Percentiles rank a stretch among this genome's conserved stretches.
phyloP scores from a whole-genome alignment of 2,113 vertebrate species.

The Pelodiscus sinensis region DNA sequence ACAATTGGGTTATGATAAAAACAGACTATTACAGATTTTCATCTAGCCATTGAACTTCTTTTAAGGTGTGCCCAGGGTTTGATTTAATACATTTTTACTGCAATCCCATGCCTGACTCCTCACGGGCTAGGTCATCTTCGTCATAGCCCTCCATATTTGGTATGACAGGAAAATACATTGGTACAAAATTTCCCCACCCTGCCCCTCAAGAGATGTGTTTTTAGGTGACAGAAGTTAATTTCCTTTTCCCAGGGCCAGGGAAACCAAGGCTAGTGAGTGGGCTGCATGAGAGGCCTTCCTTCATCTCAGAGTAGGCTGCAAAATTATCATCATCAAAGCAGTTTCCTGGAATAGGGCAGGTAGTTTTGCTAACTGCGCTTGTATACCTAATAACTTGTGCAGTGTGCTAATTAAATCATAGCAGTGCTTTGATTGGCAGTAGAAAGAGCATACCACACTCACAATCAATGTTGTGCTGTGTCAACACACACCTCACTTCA shows the following conservation, averaged over 20 bases:
- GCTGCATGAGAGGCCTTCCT: too few relatives aligned
- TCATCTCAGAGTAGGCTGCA: too few relatives aligned
- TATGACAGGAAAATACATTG: background rate
- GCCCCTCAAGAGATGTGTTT: rapidly evolving
- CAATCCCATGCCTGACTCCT: background rate
- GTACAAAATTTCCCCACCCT: background rate
- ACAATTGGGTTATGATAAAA: background rate
- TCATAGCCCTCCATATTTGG: background rate
- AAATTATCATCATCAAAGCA: too few relatives aligned
- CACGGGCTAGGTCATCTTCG: background rate
- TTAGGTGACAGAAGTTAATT: background rate
- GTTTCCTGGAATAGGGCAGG: too few relatives aligned
- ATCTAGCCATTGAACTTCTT: background rate
- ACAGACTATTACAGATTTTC: background rate
- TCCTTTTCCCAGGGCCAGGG: background rate
- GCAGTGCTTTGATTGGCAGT: too few relatives aligned
- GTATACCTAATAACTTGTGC: too few relatives aligned
- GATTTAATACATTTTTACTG: background rate
- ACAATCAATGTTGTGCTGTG: too few relatives aligned
- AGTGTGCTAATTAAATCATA: too few relatives aligned
- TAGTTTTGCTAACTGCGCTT: too few relatives aligned
- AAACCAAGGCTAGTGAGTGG: too few relatives aligned
- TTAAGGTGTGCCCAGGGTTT: background rate
- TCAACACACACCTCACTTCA: too few relatives aligned
- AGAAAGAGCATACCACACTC: too few relatives aligned